Evolutionary conservation across 2,888 invertebrate species (phyloP).

Genomic region (Thumatha senex): DNA sequence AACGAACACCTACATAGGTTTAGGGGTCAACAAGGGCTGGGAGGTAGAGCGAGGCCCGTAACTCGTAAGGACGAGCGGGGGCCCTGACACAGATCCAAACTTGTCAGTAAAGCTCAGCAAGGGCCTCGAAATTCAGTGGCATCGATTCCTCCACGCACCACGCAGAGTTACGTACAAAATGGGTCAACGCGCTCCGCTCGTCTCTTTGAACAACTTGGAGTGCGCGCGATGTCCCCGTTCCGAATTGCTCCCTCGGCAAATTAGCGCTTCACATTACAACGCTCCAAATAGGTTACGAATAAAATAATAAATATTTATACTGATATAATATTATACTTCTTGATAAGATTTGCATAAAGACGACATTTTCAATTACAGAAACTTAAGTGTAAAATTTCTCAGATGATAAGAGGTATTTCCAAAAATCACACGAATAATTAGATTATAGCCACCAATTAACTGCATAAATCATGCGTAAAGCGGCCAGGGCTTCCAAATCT

Average conservation of each 20-base stretch:
- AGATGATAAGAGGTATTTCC: too few relatives aligned
- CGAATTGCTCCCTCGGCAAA: conserved; percentile 72
- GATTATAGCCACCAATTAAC: conserved; percentile 33
- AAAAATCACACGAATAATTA: background rate
- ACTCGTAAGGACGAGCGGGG: conserved; percentile 69
- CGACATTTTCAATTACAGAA: too few relatives aligned
- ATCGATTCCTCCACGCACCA: conserved; percentile 75
- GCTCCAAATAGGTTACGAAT: conserved; percentile 53
- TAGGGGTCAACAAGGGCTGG: conserved; percentile 72
- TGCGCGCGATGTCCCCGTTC: conserved; percentile 71
- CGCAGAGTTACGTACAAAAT: conserved; percentile 71
- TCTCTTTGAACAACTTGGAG: conserved; percentile 52
- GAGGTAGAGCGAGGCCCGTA: conserved; percentile 47
- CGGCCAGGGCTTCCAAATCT: conserved; percentile 47
- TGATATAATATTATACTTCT: too few relatives aligned
- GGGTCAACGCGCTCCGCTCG: conserved; percentile 70
- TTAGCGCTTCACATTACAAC: conserved; percentile 61
- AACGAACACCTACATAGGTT: conserved; percentile 68
- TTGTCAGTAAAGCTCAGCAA: conserved; percentile 71
- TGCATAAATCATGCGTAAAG: conserved; percentile 31
- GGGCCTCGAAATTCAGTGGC: conserved; percentile 73
- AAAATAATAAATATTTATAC: conserved; percentile 48
- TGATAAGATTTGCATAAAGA: background rate
- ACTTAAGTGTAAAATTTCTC: too few relatives aligned
- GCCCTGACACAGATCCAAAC: conserved; percentile 81